Conservation (phyloP, 2,113 vertebrate genomes). For the Gnathonemus echidnorhynchus region DNA sequence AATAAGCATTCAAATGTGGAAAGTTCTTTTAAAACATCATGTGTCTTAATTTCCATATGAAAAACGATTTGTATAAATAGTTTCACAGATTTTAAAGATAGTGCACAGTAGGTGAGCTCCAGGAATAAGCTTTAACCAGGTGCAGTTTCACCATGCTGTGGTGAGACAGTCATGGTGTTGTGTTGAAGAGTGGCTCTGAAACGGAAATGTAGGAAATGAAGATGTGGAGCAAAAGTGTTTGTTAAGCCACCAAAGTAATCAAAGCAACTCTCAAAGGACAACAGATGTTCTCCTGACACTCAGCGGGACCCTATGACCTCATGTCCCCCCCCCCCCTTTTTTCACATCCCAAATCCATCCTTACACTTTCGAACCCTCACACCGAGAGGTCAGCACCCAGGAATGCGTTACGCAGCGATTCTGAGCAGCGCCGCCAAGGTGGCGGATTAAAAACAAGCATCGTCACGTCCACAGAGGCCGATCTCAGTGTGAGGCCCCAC, state of each 20-base stretch:
- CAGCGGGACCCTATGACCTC: slow-evolving; percentile 8
- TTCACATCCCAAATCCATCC: neutral
- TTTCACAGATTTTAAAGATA: neutral
- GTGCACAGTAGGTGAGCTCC: neutral
- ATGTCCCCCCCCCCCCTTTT: neutral
- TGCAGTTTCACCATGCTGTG: neutral
- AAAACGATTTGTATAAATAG: neutral
- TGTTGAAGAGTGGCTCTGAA: neutral
- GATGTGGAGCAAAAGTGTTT: neutral
- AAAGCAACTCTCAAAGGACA: neutral
- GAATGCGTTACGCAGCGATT: neutral
- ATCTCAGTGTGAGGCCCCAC: neutral
- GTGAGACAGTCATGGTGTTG: neutral
- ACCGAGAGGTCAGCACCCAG: slow-evolving; percentile 9
- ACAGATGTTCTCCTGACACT: slow-evolving; percentile 4
- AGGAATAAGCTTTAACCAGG: neutral
- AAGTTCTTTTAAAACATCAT: neutral
- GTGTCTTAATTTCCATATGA: neutral
- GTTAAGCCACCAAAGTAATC: slow-evolving; percentile 1
- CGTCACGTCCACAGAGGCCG: neutral
- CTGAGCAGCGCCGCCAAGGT: neutral
- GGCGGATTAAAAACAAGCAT: slow-evolving; percentile 5
- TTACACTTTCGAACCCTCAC: slow-evolving; percentile 14
- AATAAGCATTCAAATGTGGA: neutral
- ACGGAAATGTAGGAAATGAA: neutral